Evolutionary conservation across 2,797 vertebrate genomes (phyloP).

Genomic region (Galaxias olidus): DNA sequence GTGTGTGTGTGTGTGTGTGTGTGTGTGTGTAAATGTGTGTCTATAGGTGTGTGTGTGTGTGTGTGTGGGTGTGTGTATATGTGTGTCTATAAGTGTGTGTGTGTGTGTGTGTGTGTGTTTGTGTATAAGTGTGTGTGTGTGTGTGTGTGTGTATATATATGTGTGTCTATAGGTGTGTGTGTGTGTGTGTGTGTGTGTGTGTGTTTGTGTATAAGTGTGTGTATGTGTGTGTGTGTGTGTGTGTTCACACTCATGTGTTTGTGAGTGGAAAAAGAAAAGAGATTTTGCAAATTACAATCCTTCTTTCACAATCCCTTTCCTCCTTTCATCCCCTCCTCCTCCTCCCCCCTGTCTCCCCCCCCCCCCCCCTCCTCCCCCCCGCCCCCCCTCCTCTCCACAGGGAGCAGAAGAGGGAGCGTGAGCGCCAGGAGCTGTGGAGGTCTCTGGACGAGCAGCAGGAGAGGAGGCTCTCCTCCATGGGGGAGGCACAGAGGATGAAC

Average conservation of each 20-base stretch:
- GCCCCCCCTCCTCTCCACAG: slow-evolving; percentile 48
- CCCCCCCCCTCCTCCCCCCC: background rate
- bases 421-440: slow-evolving; percentile 85
- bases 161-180: background rate
- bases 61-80: background rate
- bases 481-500: slow-evolving; percentile 79
- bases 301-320: background rate
- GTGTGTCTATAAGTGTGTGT: background rate
- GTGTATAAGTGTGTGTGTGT: too few relatives aligned
- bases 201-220: too few relatives aligned
- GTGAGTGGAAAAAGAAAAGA: background rate
- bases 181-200: background rate
- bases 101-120: background rate
- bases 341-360: background rate
- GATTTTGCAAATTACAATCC: too few relatives aligned
- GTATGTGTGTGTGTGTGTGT: background rate
- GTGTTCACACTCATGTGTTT: slow-evolving; percentile 14
- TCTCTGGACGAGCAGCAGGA: slow-evolving; percentile 86
- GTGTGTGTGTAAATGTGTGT: slow-evolving; percentile 20
- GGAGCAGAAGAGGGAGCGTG: slow-evolving; percentile 85
- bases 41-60: too few relatives aligned
- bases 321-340: background rate
- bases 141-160: background rate
- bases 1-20: slow-evolving; percentile 8
- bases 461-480: slow-evolving; percentile 82